Base-by-base conservation (phyloP, 2,797 vertebrate genomes). In the Myotis pilosus region DNA sequence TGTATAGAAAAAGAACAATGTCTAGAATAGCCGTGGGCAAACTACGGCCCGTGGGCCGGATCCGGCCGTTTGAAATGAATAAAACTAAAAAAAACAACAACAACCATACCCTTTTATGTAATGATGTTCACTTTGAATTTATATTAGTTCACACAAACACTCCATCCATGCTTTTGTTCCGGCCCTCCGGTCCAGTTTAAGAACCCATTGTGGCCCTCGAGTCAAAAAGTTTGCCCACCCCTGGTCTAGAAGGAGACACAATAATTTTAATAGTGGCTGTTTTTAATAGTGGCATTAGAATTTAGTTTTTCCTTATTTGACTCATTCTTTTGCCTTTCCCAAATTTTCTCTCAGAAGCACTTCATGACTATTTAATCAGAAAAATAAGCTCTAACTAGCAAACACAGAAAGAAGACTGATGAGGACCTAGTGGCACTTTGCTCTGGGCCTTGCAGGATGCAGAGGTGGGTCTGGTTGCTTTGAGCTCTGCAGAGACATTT, bases 361-460 rank as follows among this genome's bases (percentile, higher is more conserved):
- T 95, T 57, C 92, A 84, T 19, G 81, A 72, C 60, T 25, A 62
- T 88, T 87, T 85, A 87, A 84, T 92, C 28, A 86, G 86, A 83
- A 94, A 96, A 94, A 83, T 84, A 86, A 91, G 80, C 33, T 91
- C 66, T 92, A 76, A 89, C 38, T 89, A 72, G 68, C 44, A 94
- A 82, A 95, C 41, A 76, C 16, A 78, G 81, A 91, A 79, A 8
- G 51, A 89, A 95, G 89, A 60, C 12, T 3, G 9, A 64, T 16
- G 64, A 87, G 55, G 64, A 64, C 76, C 71, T 64, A 41, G 23
- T 41, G 44, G 25, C 47, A 79, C 51, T 86, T 88, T 71, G 60
- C 80, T 89, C 16, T 25, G n/a, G 33, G 51, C 10, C 36, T 81
- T 9, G 28, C 6, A 28, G 49, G 30, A 66, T 62, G 53, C 28